Evolutionary conservation across 2,888 invertebrate species (phyloP), one percentile per base, ranked within the genome.

Genomic region (Amitus sp.): DNA sequence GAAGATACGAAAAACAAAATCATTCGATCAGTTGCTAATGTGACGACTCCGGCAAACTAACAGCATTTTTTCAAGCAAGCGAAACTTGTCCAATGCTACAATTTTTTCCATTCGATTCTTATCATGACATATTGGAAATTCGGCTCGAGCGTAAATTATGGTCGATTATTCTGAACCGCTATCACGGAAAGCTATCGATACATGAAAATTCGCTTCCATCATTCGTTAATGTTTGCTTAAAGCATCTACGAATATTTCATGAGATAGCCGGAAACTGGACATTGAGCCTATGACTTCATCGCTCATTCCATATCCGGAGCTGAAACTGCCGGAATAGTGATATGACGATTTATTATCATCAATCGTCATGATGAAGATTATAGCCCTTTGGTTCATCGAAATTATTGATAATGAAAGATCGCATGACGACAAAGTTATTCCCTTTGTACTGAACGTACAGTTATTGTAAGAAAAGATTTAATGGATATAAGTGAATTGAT

Each of bases 161-260:
- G n/a, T 18, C 49, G 27, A 46, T 27, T 34, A 47, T 47, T 27
- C n/a, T n/a, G 48, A 56, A 40, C 47, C 45, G 40, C 53, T 50
- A 64, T 50, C 47, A 50, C 34, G 40, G 50, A 49, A 50, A 50
- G 48, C 53, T 53, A 46, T 56, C 49, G 43, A 60, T 47, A 52
- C 48, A 57, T 47, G 45, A 47, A 50, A 60, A 53, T 64, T 53
- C 56, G 56, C 57, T 60, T 50, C 33, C 27, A 60, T 57, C 63
- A 47, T 34, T 63, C 48, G 57, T 47, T 55, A 55, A n/a, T n/a
- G n/a, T n/a, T n/a, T 63, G 48, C 45, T 51, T n/a, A 48, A 53
- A 55, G 34, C 52, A 58, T 39, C 48, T 62, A 54, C 55, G 56
- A 52, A 56, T 60, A 50, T 56, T 60, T 64, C 52, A 64, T 53